A percentile compares a stretch with the other conserved stretches of the same genome.
Evolutionary conservation across 2,797 vertebrate genomes (phyloP).

Genomic region (Danio choprae): DNA sequence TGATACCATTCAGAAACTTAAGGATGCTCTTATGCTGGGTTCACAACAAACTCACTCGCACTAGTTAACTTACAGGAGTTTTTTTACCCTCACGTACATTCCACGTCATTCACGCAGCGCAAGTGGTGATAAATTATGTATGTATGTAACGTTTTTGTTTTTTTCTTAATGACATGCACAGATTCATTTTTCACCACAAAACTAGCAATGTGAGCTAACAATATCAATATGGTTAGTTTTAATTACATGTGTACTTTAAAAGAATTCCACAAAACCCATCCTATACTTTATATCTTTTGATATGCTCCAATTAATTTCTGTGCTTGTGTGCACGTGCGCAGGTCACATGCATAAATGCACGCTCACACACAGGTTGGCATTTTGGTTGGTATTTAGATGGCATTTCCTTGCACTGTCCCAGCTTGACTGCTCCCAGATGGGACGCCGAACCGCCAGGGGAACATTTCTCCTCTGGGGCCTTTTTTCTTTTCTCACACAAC

Average conservation of each 20-base stretch:
- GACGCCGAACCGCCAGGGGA: slow-evolving; percentile 48
- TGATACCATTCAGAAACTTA: too few relatives aligned
- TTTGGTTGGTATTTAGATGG: slow-evolving; percentile 81
- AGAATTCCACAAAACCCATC: background rate
- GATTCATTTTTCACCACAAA: too few relatives aligned
- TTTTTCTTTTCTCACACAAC: slow-evolving; percentile 23
- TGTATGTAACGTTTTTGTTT: too few relatives aligned
- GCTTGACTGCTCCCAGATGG: slow-evolving; percentile 72
- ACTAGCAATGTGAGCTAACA: too few relatives aligned
- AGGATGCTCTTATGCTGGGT: too few relatives aligned
- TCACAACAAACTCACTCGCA: too few relatives aligned
- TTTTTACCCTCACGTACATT: too few relatives aligned
- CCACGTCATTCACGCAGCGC: too few relatives aligned
- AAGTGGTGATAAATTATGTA: too few relatives aligned
- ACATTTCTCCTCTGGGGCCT: slow-evolving; percentile 41
- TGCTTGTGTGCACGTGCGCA: slow-evolving; percentile 9
- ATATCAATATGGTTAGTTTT: too few relatives aligned
- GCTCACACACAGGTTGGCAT: slow-evolving; percentile 65
- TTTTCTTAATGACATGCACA: too few relatives aligned
- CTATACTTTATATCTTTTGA: slow-evolving; percentile 5
- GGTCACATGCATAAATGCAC: slow-evolving; percentile 12
- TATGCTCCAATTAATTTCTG: background rate
- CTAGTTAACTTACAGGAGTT: too few relatives aligned
- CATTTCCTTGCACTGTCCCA: slow-evolving; percentile 77
- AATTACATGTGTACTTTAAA: background rate